Percentiles rank a stretch among this genome's conserved stretches.
Evolutionary conservation across 1,140 invertebrate genomes (phyloP).

Genomic region (Meteorus sp.): DNA sequence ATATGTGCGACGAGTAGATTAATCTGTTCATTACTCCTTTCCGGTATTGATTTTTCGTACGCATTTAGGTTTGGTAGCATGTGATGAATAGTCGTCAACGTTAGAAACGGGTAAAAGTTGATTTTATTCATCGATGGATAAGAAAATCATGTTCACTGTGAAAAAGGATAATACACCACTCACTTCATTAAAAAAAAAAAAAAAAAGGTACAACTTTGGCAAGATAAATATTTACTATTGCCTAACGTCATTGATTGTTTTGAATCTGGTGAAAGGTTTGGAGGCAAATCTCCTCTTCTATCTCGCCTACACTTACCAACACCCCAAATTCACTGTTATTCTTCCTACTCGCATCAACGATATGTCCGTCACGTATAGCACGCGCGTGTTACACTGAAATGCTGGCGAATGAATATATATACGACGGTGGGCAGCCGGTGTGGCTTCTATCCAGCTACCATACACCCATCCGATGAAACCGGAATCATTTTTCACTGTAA

Average conservation of each 20-base stretch:
- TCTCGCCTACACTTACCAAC: too few species aligned
- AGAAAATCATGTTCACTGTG: conserved; percentile 40
- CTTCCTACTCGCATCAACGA: too few species aligned
- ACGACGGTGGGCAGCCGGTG: too few species aligned
- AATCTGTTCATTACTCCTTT: too few species aligned
- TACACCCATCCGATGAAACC: conserved; percentile 50
- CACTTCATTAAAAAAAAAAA: conserved; percentile 19
- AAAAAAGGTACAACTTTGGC: neutral
- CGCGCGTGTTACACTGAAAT: conserved; percentile 16
- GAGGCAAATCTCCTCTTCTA: conserved; percentile 12
- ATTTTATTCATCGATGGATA: conserved; percentile 44
- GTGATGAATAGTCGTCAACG: neutral
- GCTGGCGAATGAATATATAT: conserved; percentile 22
- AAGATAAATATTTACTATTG: conserved; percentile 1
- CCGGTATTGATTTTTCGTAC: too few species aligned
- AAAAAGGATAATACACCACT: conserved; percentile 10
- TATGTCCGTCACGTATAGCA: conserved; percentile 52
- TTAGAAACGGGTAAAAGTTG: conserved; percentile 31
- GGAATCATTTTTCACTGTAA: conserved; percentile 56
- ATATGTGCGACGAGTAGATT: too few species aligned
- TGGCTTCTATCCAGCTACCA: conserved; percentile 38
- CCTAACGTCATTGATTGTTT: conserved; percentile 17
- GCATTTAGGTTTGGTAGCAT: conserved; percentile 3
- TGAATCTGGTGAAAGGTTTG: conserved; percentile 42
- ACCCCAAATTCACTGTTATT: too few species aligned